Conservation (phyloP, 2,113 vertebrate genomes). For the Monopterus albus region DNA sequence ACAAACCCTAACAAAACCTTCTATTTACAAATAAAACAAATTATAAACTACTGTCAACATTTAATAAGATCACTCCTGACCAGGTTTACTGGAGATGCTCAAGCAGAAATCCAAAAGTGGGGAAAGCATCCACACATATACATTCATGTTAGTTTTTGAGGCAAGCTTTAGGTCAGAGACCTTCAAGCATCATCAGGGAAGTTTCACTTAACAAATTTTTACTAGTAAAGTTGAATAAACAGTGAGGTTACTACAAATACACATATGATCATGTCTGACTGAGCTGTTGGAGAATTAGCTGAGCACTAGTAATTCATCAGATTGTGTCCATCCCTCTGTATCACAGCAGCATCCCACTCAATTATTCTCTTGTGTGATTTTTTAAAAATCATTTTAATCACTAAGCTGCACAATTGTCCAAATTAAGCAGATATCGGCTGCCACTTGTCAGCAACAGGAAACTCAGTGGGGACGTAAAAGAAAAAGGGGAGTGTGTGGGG, state of each 20-base stretch:
- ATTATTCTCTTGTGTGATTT: neutral
- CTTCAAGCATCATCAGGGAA: neutral
- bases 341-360: constrained; percentile 9
- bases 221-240: too few relatives aligned
- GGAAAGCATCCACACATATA: neutral
- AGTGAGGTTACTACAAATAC: neutral
- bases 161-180: neutral
- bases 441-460: constrained; percentile 42
- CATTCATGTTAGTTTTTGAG: too few relatives aligned
- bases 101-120: neutral
- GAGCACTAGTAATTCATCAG: neutral
- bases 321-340: constrained; percentile 8
- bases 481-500: neutral
- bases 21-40: neutral
- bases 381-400: too few relatives aligned
- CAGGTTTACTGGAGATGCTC: neutral
- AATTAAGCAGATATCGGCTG: constrained; percentile 39
- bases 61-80: too few relatives aligned
- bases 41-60: neutral
- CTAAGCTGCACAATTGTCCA: neutral
- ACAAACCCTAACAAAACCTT: neutral
- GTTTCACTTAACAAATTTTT: too few relatives aligned
- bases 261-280: neutral
- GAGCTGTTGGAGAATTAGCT: neutral
- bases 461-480: constrained; percentile 34